Conservation (phyloP, 2,797 vertebrate species). For the Novumbra hubbsi region DNA sequence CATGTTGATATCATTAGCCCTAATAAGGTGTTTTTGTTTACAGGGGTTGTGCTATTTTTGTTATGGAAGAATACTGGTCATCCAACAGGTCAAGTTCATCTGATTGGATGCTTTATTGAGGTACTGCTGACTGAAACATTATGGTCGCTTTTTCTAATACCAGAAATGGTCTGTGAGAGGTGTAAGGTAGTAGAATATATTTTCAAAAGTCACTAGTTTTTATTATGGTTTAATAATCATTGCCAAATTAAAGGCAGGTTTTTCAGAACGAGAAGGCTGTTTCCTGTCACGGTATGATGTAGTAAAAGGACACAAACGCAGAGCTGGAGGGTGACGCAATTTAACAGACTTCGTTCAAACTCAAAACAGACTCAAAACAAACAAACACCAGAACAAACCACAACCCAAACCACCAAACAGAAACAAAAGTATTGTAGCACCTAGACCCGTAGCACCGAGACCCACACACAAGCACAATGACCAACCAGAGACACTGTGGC, state of each 20-base stretch:
- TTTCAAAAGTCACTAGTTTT: slow-evolving; percentile 7
- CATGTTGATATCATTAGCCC: slow-evolving; percentile 8
- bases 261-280: background rate
- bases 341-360: too few species aligned
- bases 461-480: too few species aligned
- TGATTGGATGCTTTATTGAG: background rate
- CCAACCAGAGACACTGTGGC: too few species aligned
- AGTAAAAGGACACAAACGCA: too few species aligned
- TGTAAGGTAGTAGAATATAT: slow-evolving; percentile 11
- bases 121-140: slow-evolving; percentile 40
- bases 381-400: too few species aligned
- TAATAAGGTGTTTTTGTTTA: slow-evolving; percentile 10
- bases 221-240: background rate
- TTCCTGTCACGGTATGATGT: background rate
- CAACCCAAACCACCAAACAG: too few species aligned
- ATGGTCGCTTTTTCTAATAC: slow-evolving; percentile 47
- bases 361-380: too few species aligned
- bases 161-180: slow-evolving; percentile 34
- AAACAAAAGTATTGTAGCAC: too few species aligned
- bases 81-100: background rate
- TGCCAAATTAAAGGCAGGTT: slow-evolving; percentile 18
- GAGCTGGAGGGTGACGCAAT: too few species aligned
- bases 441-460: too few species aligned
- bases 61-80: background rate
- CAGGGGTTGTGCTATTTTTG: slow-evolving; percentile 49